Evolutionary conservation across 92 coral and sea anemone genomes (phyloP).

Genomic region (Porites divaricata): DNA sequence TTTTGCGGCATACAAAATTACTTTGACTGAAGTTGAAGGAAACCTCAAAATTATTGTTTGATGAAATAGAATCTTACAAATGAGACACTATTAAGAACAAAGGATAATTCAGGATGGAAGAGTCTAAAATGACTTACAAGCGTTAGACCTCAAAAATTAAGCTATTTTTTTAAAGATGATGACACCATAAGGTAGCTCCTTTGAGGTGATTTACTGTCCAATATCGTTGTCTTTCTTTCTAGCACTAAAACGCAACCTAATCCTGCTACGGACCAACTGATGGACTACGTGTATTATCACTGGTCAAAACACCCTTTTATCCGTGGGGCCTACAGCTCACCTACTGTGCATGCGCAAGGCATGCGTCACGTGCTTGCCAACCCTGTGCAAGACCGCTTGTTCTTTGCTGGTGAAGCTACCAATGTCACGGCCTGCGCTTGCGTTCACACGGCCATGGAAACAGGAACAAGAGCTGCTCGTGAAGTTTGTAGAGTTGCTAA

Average conservation of each 20-base stretch:
- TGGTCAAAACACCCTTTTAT: conserved; percentile 94
- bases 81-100: too few relatives aligned
- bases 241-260: conserved; percentile 33
- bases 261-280: conserved; percentile 72
- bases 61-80: too few relatives aligned
- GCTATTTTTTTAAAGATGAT: too few relatives aligned
- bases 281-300: conserved; percentile 81
- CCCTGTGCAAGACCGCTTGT: conserved; percentile 74
- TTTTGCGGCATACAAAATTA: too few relatives aligned
- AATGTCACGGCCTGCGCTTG: conserved; percentile 62
- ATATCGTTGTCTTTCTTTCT: too few relatives aligned
- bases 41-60: too few relatives aligned
- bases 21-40: too few relatives aligned
- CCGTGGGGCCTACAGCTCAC: conserved; percentile 95
- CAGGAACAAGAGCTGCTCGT: conserved; percentile 82
- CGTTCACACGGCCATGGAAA: conserved; percentile 88
- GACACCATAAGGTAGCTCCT: too few relatives aligned
- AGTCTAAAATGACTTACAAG: too few relatives aligned
- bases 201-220: too few relatives aligned
- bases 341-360: conserved; percentile 81
- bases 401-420: conserved; percentile 99
- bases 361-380: conserved; percentile 81
- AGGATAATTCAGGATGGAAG: too few relatives aligned
- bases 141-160: too few relatives aligned
- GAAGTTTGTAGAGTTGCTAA: conserved; percentile 55